Evolutionary conservation across 2,113 vertebrate genomes (phyloP).

Genomic region (Ictalurus punctatus): DNA sequence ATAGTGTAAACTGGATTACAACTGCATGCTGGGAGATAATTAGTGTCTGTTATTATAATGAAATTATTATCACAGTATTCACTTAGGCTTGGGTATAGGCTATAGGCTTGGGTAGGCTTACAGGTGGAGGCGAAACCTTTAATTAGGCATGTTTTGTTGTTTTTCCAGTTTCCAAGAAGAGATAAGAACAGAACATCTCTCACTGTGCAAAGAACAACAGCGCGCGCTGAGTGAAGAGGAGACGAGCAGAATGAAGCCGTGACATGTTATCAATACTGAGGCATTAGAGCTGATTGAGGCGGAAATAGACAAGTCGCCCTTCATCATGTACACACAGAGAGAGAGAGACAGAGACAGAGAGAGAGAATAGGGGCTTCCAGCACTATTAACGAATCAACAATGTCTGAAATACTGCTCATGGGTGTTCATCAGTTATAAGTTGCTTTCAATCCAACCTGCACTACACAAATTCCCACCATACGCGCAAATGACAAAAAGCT

Average conservation of each 20-base stretch:
- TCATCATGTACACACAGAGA: constrained; percentile 20
- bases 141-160: constrained; percentile 14
- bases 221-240: neutral
- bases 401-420: constrained; percentile 3
- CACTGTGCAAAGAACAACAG: constrained; percentile 19
- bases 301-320: constrained; percentile 40
- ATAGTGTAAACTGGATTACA: constrained; percentile 26
- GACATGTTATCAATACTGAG: constrained; percentile 45
- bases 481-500: constrained; percentile 3
- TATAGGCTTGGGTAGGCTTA: constrained; percentile 5
- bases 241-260: constrained; percentile 35
- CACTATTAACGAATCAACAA: constrained; percentile 2
- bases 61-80: constrained; percentile 25
- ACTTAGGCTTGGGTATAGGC: too few relatives aligned
- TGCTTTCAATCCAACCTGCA: neutral
- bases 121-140: constrained; percentile 9
- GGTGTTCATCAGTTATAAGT: constrained; percentile 3
- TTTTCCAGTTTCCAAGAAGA: constrained; percentile 30
- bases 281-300: constrained; percentile 45
- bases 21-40: constrained; percentile 27
- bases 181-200: constrained; percentile 22
- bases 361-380: neutral
- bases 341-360: constrained; percentile 29
- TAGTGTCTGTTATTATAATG: constrained; percentile 19
- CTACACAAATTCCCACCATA: constrained; percentile 12